Evolutionary conservation across 2,888 invertebrate genomes (phyloP), one percentile per base, ranked within the genome.

Genomic region (Lepidocyrtoides sp.): DNA sequence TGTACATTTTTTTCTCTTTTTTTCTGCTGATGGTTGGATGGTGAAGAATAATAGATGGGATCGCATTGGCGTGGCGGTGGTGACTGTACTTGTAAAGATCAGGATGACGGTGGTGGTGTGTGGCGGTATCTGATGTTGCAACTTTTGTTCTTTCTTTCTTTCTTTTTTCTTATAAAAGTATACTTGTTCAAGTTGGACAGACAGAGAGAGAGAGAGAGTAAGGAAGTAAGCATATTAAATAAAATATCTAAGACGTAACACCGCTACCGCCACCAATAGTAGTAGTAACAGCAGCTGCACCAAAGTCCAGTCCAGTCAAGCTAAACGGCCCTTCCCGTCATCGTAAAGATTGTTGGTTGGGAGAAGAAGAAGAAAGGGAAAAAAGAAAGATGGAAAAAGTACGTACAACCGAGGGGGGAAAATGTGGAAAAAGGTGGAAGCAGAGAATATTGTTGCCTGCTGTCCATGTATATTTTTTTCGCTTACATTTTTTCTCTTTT

Each of bases 291-390:
- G 66, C 88, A 83, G 83, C 89, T 85, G 84, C 60, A 89, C 72
- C 81, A 79, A 86, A 86, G 81, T 86, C 66, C 48, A 86, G 81
- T 86, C 66, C 48, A 91, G 91, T 69, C 36, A 84, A 91, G 85
- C 85, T 90, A 90, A 90, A 90, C 81, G 86, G 91, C 54, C 81
- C 81, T 91, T 91, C 91, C 86, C 86, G 86, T 91, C 91, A 91
- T 91, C 91, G 60, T 91, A 91, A 91, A 91, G 57, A 86, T 86
- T 86, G 75, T 20, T 48, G 72, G 36, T 57, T 51, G n/a, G n/a
- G 51, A 51, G 51, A 51, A 69, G 36, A 44, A 26, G 36, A 75
- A 86, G 41, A 44, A 75, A 44, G 36, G 23, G 12, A 41, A 77
- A 41, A 85, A 26, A 36, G 72, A 87, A 79, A 20, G 44, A 54